A percentile compares a stretch with the other conserved stretches of the same genome.
phyloP scores from a whole-genome alignment of 2,888 invertebrate genomes.

The Frankliniella intonsa region DNA sequence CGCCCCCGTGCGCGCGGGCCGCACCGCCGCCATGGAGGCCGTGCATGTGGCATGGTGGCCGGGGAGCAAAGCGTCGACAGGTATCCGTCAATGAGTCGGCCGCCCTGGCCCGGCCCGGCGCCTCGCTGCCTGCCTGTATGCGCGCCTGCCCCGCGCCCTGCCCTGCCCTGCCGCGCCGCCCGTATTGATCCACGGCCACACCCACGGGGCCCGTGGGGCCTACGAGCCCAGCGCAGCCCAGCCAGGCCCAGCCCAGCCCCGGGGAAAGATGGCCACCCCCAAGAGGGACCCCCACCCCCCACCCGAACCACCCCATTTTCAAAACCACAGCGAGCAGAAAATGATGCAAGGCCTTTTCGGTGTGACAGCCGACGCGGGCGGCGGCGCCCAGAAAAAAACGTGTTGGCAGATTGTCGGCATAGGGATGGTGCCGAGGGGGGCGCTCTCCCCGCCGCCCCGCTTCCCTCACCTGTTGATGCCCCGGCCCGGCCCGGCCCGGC shows the following conservation, averaged over 20 bases:
- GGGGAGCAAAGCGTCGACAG: not conserved
- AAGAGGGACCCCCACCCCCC: not conserved
- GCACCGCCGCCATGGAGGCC: not conserved
- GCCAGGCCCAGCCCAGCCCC: constrained; percentile 30
- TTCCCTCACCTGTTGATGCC: constrained; percentile 37
- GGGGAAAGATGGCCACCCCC: not conserved
- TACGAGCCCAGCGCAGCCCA: constrained; percentile 38
- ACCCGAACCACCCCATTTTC: constrained; percentile 10
- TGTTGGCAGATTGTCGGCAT: no score
- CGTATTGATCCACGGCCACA: constrained; percentile 32
- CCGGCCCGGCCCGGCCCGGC: not conserved
- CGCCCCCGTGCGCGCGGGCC: not conserved
- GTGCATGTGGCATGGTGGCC: not conserved
- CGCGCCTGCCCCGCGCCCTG: constrained; percentile 36
- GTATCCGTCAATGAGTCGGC: not conserved
- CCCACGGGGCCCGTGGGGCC: constrained; percentile 39
- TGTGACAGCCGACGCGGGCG: no score
- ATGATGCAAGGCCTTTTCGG: no score
- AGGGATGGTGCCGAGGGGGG: not conserved
- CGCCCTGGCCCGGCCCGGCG: not conserved
- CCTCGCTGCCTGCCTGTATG: not conserved
- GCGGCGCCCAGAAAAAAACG: no score
- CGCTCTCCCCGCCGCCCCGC: constrained; percentile 27
- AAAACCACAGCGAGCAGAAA: constrained; percentile 33
- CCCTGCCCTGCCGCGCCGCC: not conserved